phyloP scores from a whole-genome alignment of 2,888 invertebrate genomes.

The Drosophila koepferae region DNA sequence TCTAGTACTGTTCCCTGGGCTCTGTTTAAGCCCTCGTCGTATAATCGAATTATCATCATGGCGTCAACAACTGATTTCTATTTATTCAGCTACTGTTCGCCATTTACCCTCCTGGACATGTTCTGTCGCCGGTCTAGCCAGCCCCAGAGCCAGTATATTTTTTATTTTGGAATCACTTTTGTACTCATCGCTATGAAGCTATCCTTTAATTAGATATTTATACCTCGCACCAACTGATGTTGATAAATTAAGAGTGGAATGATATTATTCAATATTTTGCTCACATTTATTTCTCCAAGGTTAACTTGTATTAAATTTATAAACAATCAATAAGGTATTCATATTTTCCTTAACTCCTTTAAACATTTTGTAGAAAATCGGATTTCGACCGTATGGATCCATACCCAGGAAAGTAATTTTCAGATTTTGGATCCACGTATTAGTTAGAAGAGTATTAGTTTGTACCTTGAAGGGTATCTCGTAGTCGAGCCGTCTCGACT shows the following conservation, averaged over 20 bases:
- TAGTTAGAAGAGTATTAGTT: no score
- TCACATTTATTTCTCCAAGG: neutral
- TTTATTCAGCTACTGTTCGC: constrained; percentile 57
- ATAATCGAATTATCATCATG: constrained; percentile 85
- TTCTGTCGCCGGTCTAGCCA: constrained; percentile 38
- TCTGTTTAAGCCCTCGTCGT: constrained; percentile 47
- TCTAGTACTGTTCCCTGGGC: constrained; percentile 29
- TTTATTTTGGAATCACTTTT: constrained; percentile 68
- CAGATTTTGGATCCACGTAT: no score
- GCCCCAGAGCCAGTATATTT: constrained; percentile 18
- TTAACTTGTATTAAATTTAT: neutral
- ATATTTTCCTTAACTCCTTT: neutral
- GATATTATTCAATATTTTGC: no score
- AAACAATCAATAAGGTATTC: neutral
- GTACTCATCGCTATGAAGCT: constrained; percentile 38
- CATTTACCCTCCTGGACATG: constrained; percentile 27
- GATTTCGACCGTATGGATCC: no score
- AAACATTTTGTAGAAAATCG: neutral
- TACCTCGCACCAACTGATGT: neutral
- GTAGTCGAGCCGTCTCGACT: no score
- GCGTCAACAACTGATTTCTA: constrained; percentile 82
- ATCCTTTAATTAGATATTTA: constrained; percentile 11
- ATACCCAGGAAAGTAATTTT: no score
- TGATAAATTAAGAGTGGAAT: no score
- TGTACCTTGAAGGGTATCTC: no score